Evolutionary conservation across 2,113 vertebrate genomes (phyloP).

Genomic region (Myxocyprinus asiaticus): DNA sequence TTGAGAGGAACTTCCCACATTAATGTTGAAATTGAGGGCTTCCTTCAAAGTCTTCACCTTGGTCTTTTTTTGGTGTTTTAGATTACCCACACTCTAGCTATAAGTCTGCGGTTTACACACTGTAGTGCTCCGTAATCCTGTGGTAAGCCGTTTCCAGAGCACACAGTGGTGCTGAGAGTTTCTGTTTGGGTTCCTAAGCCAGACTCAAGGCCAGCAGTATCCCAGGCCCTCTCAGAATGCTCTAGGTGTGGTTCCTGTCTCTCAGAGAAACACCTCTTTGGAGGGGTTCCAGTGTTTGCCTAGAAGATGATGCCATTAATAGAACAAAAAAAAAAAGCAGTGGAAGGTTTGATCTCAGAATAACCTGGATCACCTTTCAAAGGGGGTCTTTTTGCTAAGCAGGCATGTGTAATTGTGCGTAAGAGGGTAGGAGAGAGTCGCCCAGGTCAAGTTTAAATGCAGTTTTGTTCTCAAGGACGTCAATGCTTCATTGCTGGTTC

Average conservation of each 20-base stretch:
- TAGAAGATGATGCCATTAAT: slow-evolving; percentile 39
- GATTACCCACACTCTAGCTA: slow-evolving; percentile 14
- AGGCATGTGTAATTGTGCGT: slow-evolving; percentile 21
- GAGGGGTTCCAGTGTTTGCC: slow-evolving; percentile 30
- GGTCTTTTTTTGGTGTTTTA: background rate
- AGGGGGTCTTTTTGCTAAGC: slow-evolving; percentile 33
- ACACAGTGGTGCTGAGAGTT: slow-evolving; percentile 21
- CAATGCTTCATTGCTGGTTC: too few species aligned
- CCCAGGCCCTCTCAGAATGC: slow-evolving; percentile 26
- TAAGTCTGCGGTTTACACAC: slow-evolving; percentile 36
- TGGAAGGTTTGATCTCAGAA: slow-evolving; percentile 22
- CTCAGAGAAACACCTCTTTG: slow-evolving; percentile 8
- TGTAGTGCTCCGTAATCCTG: slow-evolving; percentile 31
- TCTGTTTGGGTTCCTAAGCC: slow-evolving; percentile 21
- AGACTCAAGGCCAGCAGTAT: slow-evolving; percentile 35
- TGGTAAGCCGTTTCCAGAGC: slow-evolving; percentile 7
- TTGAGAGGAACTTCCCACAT: background rate
- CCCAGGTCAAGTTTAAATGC: too few species aligned
- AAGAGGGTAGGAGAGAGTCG: background rate
- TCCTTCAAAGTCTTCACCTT: background rate
- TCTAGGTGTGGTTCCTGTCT: slow-evolving; percentile 66
- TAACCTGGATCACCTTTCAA: slow-evolving; percentile 36
- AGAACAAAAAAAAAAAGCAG: slow-evolving; percentile 34
- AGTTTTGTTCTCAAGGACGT: too few species aligned
- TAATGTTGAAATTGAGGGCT: background rate